phyloP scores from a whole-genome alignment of 1,140 invertebrate species.

The Neodiprion lecontei region DNA sequence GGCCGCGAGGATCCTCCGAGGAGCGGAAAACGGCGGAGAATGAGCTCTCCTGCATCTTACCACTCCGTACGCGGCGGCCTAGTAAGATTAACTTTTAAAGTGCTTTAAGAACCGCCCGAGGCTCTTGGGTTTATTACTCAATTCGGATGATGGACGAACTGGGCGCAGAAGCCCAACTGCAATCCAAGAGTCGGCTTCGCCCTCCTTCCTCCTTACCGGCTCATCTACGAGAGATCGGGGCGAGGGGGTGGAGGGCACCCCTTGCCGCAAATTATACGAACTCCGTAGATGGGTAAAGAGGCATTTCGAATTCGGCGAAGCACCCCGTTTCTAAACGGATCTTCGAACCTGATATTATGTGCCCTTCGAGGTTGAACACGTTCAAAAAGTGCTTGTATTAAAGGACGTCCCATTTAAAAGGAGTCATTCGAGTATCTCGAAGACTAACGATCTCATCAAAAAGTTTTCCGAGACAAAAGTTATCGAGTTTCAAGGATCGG shows the following conservation, averaged over 20 bases:
- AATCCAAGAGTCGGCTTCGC: background rate
- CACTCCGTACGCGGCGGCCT: constrained; percentile 10
- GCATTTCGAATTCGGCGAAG: background rate
- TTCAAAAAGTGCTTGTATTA: too few relatives aligned
- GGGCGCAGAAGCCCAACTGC: constrained; percentile 9
- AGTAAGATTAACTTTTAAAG: constrained; percentile 48
- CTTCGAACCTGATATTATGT: too few relatives aligned
- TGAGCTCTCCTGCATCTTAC: background rate
- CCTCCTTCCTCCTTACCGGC: background rate
- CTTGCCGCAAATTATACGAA: background rate
- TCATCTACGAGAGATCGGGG: background rate
- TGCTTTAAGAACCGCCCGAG: constrained; percentile 28
- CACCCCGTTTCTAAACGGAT: too few relatives aligned
- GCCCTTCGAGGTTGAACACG: background rate
- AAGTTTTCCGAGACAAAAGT: too few relatives aligned
- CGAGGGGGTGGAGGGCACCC: background rate
- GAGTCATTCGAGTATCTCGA: too few relatives aligned
- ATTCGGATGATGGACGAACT: constrained; percentile 51
- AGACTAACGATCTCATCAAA: too few relatives aligned
- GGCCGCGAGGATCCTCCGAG: background rate
- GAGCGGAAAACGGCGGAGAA: background rate
- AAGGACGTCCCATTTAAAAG: too few relatives aligned
- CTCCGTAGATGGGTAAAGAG: background rate
- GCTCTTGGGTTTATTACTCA: constrained; percentile 47
- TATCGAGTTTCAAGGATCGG: too few relatives aligned